Base-by-base conservation (phyloP, 2,113 vertebrate species). In the Toxostoma redivivum region DNA sequence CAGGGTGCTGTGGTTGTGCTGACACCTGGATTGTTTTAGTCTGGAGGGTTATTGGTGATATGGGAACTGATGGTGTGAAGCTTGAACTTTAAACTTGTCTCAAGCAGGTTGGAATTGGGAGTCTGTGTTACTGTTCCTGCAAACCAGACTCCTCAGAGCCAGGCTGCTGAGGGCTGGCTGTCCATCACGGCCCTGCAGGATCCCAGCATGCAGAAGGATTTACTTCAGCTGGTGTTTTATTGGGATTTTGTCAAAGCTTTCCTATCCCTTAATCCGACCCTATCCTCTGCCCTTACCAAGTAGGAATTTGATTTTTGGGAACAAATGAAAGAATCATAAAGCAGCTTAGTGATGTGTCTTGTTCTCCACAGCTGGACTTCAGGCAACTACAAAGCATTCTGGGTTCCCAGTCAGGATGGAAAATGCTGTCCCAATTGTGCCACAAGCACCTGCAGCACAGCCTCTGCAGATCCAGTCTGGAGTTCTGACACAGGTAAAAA, bases 401-500 rank as follows among this genome's bases (percentile, higher is more conserved):
- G 99, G 98, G 48, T 99, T 99, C 96, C 99, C 99, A 42, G 99
- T 99, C 80, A 98, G 99, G 96, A 99, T 99, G 99, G 99, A 99
- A 94, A 99, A 98, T 86, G 98, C 99, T 5, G 99, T 99, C 47
- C 99, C 99, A 5, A 98, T 99, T 85, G 99, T 99, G 23, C 98
- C 99, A 61, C 99, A 99, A 95, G 99, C 98, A 72, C 99, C 99
- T 45, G 98, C 99, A 61, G 98, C 98, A 18, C 99, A 99, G 96
- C 98, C 99, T 15, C 98, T 99, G 12, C 99, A 99, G 98, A 98
- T 99, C 95, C 99, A 99, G 96, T 99, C 99, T 8, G 98, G 99
- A 95, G 99, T 99, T 94, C 98, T 99, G 73, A 98, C 99, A 12
- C 99, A 99, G 99, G 99, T 99, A 98, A 96, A 97, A 92, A 67